Evolutionary conservation across 2,113 vertebrate species (phyloP), one percentile per base, ranked within the genome.

Genomic region (Urocolius indicus): DNA sequence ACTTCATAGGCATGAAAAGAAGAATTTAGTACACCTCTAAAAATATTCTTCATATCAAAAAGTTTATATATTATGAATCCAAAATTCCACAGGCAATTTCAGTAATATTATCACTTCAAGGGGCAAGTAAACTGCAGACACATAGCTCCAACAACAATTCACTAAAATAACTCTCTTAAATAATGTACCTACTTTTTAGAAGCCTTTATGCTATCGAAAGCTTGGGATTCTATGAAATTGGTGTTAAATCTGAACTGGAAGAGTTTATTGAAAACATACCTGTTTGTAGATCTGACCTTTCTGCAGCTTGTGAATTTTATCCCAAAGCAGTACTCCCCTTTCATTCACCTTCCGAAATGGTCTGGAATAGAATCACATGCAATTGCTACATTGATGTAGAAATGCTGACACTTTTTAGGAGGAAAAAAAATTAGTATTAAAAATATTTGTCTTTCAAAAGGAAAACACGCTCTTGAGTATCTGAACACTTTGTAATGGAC

Each of bases 231-330:
- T 62, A 83, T 18, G 9, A 85, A 85, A 76, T 4, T 13, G 11
- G 18, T 46, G 43, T n/a, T 18, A 74, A 30, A 85, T 57, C n/a
- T 92, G 45, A 82, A 78, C 19, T 34, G 15, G 61, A 51, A 38
- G 6, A 27, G 13, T 48, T 63, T 26, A 22, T 7, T 65, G 52
- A 80, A 79, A 78, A 69, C 43, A 1, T 96, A 99, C 99, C 99
- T 99, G 99, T 96, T 99, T 99, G 97, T 99, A 99, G 95, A 99
- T 99, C 96, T 99, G 98, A 83, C 99, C 99, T 90, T 99, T 99
- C 96, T 99, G 99, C 92, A 99, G 94, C 89, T 97, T 98, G 97
- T 99, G 98, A 96, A 99, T 99, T 96, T 98, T 98, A 97, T 99
- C 99, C 99, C 99, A 99, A 55, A 99, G 98, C 93, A 99, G 94